Conservation (phyloP, 1,140 invertebrate genomes). For the Cydia fagiglandana region DNA sequence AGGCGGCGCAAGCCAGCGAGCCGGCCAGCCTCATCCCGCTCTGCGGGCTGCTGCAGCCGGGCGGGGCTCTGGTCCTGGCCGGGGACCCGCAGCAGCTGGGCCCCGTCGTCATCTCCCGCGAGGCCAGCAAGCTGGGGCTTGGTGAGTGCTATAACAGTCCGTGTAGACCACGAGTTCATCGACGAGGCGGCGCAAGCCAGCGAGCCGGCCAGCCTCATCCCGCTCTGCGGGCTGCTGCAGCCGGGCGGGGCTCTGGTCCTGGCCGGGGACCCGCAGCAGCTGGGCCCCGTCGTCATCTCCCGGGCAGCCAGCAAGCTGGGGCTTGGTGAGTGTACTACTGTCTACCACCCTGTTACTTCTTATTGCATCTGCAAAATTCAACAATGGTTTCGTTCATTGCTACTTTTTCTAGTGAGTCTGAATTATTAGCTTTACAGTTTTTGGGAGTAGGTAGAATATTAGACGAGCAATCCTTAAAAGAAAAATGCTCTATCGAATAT, state of each 20-base stretch:
- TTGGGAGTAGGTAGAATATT: too few relatives aligned
- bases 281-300: slow-evolving; percentile 85
- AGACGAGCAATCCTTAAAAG: too few relatives aligned
- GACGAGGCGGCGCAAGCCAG: slow-evolving; percentile 91
- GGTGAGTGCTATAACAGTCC: too few relatives aligned
- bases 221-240: slow-evolving; percentile 70
- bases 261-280: slow-evolving; percentile 89
- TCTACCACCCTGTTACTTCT: too few relatives aligned
- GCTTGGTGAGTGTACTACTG: slow-evolving; percentile 46
- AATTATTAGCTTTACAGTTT: too few relatives aligned
- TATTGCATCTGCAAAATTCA: too few relatives aligned
- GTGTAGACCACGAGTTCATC: slow-evolving; percentile 83
- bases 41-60: too few relatives aligned
- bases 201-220: slow-evolving; percentile 86
- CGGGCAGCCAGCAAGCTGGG: slow-evolving; percentile 67
- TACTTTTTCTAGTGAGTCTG: too few relatives aligned
- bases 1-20: not conserved
- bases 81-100: slow-evolving; percentile 81
- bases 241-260: slow-evolving; percentile 79
- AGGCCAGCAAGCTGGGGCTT: too few relatives aligned
- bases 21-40: not conserved
- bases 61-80: not conserved
- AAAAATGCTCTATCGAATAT: not conserved
- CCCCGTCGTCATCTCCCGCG: too few relatives aligned
- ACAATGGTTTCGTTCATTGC: too few relatives aligned